Conservation (phyloP, 1,140 invertebrate species). For the Diabrotica virgifera region DNA sequence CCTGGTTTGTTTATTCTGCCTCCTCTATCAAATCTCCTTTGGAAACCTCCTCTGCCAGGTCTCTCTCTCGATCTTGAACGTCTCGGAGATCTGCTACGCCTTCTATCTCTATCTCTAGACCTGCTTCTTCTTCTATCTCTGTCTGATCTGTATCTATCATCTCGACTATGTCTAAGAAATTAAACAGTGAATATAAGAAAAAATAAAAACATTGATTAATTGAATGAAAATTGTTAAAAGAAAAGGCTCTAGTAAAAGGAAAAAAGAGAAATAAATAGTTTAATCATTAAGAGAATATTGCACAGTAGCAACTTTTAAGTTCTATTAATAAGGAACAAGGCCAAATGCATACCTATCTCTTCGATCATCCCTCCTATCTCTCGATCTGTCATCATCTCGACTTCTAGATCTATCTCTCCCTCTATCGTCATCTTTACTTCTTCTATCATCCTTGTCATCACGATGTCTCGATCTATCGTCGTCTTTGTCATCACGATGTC, state of each 20-base stretch:
- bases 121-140: conserved; percentile 25
- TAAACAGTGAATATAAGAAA: not conserved
- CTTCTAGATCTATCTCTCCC: conserved; percentile 22
- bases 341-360: conserved; percentile 16
- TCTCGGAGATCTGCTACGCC: conserved; percentile 37
- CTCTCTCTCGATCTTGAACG: conserved; percentile 29
- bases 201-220: no score
- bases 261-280: not conserved
- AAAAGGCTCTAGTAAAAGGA: no score
- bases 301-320: no score
- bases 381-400: conserved; percentile 23
- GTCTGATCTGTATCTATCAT: conserved; percentile 16
- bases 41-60: conserved; percentile 19
- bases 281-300: not conserved
- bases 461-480: conserved; percentile 10
- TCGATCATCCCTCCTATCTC: conserved; percentile 25
- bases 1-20: not conserved
- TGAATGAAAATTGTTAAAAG: no score
- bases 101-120: conserved; percentile 26
- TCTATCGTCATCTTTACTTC: conserved; percentile 27
- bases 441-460: conserved; percentile 8
- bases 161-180: conserved; percentile 9
- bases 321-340: no score
- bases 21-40: conserved; percentile 26
- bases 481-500: conserved; percentile 5